Conservation (phyloP, 2,888 invertebrate genomes). For the Micoletzkya japonica region DNA sequence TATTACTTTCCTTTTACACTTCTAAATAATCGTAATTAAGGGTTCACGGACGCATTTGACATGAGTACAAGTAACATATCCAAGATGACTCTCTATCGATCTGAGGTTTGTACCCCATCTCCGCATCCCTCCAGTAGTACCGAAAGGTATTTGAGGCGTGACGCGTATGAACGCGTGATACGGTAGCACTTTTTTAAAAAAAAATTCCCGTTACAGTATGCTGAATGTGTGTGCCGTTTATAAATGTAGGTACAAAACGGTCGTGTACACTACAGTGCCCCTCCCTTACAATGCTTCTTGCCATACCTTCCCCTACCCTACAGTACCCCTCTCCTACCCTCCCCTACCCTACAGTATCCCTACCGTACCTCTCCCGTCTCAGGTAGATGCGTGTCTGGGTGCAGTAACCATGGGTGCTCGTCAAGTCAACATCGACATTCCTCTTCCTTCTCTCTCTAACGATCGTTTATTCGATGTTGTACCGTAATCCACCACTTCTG, state of each 20-base stretch:
- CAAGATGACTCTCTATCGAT: constrained; percentile 18
- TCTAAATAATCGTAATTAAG: constrained; percentile 26
- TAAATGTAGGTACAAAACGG: too few species aligned
- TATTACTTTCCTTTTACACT: not conserved
- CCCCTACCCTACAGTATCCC: not conserved
- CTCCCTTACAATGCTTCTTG: too few species aligned
- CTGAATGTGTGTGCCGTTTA: too few species aligned
- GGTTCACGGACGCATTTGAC: constrained; percentile 34
- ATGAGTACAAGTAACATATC: constrained; percentile 4
- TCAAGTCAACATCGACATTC: not conserved
- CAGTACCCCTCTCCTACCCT: not conserved
- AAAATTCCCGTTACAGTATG: too few species aligned
- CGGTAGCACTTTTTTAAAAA: too few species aligned
- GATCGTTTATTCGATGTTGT: constrained; percentile 4
- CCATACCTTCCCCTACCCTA: not conserved
- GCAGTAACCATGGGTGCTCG: constrained; percentile 1
- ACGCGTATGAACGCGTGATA: too few species aligned
- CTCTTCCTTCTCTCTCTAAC: not conserved
- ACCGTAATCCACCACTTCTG: not conserved
- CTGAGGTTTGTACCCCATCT: not conserved
- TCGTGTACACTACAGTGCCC: too few species aligned
- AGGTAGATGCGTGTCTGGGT: constrained; percentile 19
- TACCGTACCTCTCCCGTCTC: not conserved
- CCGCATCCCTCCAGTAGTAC: too few species aligned
- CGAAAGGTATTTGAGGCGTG: too few species aligned